Evolutionary conservation across 2,888 invertebrate species (phyloP), one percentile per base, ranked within the genome.

Genomic region (Saturnia pavonia): DNA sequence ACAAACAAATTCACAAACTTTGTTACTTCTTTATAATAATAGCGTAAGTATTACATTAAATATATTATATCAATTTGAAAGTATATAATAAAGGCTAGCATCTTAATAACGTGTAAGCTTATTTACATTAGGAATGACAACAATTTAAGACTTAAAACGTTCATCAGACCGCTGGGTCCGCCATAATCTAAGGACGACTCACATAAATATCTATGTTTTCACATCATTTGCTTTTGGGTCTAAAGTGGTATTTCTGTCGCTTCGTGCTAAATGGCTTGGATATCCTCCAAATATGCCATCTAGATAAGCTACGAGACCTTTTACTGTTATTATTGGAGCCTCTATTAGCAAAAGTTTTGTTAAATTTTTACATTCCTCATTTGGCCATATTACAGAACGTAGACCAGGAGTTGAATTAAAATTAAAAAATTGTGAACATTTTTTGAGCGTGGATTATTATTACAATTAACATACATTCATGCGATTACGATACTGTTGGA

Each of bases 201-300:
- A 73, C 81, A 80, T 84, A 84, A 84, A 84, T 85, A 87, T 85
- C 85, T 87, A 86, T 85, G 84, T 86, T 89, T 90, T 88, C 88
- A 89, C 87, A 80, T 91, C 90, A 91, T 91, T 91, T 90, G 85
- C 86, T 87, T 85, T 84, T 76, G 86, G 87, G 86, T 86, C 85
- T 85, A 86, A 87, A 88, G 88, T 88, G 86, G 87, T 85, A 82
- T 87, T 87, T 88, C 84, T 85, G 85, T 85, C 85, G 87, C 87
- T 84, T 86, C 83, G 87, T 85, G 86, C 88, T 85, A 88, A 91
- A 91, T 91, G 90, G 89, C 81, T 90, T 90, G 91, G 91, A 91
- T 86, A 85, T 86, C 83, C 84, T 89, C 89, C 91, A 90, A 91
- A 90, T 91, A 88, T 88, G 87, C 88, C 88, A 88, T 89, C 89